These are phyloP conservation scores for Acanthacorydalis orientalis DNA, from an alignment of 2,888 invertebrate species.

Conservation along the genomic window DNA sequence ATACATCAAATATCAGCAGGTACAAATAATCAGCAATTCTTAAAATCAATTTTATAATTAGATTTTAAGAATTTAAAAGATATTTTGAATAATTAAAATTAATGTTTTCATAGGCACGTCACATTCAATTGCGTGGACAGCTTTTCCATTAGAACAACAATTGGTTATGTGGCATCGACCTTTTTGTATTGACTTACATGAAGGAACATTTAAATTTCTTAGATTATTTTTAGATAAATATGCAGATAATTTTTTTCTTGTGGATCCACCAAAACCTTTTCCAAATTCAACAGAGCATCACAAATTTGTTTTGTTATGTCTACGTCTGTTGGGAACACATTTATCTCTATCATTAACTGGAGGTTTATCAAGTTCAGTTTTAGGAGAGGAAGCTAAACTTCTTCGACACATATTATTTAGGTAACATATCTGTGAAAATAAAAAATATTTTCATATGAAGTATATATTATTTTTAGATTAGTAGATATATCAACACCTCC, in stretches of 20 bases:
- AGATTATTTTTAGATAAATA: slow-evolving; percentile 38
- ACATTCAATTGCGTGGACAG: slow-evolving; percentile 44
- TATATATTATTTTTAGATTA: slow-evolving; percentile 16
- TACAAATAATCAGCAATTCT: slow-evolving; percentile 3
- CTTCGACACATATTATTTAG: slow-evolving; percentile 36
- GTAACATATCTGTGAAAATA: slow-evolving; percentile 15
- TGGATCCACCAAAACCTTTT: slow-evolving; percentile 30
- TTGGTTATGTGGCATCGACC: slow-evolving; percentile 37
- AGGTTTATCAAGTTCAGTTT: slow-evolving; percentile 27
- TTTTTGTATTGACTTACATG: slow-evolving; percentile 43
- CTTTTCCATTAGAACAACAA: slow-evolving; percentile 28
- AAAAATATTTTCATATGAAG: not conserved
- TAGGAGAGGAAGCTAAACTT: slow-evolving; percentile 34
- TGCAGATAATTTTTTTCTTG: slow-evolving; percentile 29
- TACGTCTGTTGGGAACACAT: slow-evolving; percentile 38
- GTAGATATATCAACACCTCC: slow-evolving; percentile 29
- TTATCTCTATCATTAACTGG: slow-evolving; percentile 36
- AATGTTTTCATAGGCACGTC: slow-evolving; percentile 26
- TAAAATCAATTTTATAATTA: not conserved
- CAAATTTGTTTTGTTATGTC: slow-evolving; percentile 35
- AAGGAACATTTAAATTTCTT: slow-evolving; percentile 36
- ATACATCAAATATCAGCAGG: slow-evolving; percentile 45
- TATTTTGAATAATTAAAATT: not conserved
- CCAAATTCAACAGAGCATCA: slow-evolving; percentile 30
- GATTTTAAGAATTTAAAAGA: not conserved